Percentiles rank a stretch among this genome's conserved stretches.
Conservation (phyloP, 1,140 invertebrate genomes). For the Aphaenogaster rudis region DNA sequence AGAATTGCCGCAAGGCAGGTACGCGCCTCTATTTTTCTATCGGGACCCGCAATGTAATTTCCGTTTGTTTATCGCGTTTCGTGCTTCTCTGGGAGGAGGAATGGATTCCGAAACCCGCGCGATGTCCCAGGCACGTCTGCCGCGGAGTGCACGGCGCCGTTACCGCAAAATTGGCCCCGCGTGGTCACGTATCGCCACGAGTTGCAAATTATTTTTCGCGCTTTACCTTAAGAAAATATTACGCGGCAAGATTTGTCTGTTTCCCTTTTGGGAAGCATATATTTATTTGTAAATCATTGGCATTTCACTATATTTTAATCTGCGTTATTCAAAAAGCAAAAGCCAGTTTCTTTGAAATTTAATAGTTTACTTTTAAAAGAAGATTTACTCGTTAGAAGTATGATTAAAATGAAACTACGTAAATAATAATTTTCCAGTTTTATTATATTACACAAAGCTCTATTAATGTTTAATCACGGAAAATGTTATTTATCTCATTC, state of each 20-base stretch:
- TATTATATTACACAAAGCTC: background rate
- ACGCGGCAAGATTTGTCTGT: background rate
- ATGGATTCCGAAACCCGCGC: conserved; percentile 53
- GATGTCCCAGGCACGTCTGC: conserved; percentile 54
- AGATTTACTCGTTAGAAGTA: background rate
- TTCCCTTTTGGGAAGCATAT: background rate
- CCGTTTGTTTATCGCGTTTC: conserved; percentile 65
- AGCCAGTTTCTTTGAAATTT: background rate
- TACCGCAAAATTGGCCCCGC: conserved; percentile 55
- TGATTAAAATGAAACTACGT: background rate
- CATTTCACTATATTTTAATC: background rate
- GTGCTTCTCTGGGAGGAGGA: conserved; percentile 47
- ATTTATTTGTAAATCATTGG: background rate
- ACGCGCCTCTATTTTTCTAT: conserved; percentile 60
- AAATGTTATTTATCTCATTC: conserved; percentile 17
- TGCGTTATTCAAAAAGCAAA: background rate
- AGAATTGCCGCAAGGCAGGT: conserved; percentile 30
- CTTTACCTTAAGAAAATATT: conserved; percentile 37
- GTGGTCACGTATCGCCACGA: conserved; percentile 56
- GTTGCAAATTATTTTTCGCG: conserved; percentile 53
- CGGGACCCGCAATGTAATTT: conserved; percentile 52
- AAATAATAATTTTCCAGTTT: conserved; percentile 6
- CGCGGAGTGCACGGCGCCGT: conserved; percentile 39
- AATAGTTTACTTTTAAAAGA: background rate
- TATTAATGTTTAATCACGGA: conserved; percentile 1